A percentile compares a stretch with the other conserved stretches of the same genome.
These are phyloP conservation scores for Chrysolina haemoptera DNA, from an alignment of 2,888 invertebrate species.

Conservation along the genomic window DNA sequence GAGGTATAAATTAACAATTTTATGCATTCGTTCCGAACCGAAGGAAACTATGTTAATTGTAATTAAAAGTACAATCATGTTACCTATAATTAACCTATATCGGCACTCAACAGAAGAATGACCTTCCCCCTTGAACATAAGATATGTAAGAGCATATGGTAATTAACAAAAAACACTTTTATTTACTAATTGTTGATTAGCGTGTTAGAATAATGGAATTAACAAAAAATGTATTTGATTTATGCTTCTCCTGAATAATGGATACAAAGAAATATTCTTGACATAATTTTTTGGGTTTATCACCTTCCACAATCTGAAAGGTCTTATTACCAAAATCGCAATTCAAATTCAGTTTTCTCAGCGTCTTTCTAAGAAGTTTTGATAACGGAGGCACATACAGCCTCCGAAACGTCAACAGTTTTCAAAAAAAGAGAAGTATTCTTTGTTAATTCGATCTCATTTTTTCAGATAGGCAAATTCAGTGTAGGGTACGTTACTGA, in stretches of 20 bases:
- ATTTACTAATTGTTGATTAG: slow-evolving; percentile 17
- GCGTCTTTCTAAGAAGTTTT: too few species aligned
- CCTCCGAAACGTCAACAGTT: too few species aligned
- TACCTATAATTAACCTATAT: slow-evolving; percentile 20
- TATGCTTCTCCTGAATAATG: background rate
- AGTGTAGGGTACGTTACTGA: too few species aligned
- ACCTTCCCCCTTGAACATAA: slow-evolving; percentile 10
- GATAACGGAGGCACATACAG: too few species aligned
- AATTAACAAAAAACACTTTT: slow-evolving; percentile 19
- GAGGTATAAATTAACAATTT: slow-evolving; percentile 9
- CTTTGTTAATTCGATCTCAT: too few species aligned
- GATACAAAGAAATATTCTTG: too few species aligned
- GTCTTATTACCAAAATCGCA: too few species aligned
- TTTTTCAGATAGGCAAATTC: too few species aligned
- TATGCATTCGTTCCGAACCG: slow-evolving; percentile 15
- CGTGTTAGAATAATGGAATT: background rate
- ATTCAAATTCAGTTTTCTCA: too few species aligned
- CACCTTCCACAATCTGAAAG: too few species aligned
- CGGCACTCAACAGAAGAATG: slow-evolving; percentile 21
- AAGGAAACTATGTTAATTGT: slow-evolving; percentile 21
- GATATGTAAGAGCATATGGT: slow-evolving; percentile 9
- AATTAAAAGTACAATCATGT: slow-evolving; percentile 16
- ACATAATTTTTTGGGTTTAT: too few species aligned
- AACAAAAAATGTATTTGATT: background rate
- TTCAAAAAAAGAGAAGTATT: too few species aligned